A percentile compares a stretch with the other conserved stretches of the same genome.
These are phyloP conservation scores for Seira musarum DNA, from an alignment of 2,888 invertebrate genomes.

Conservation along the genomic window DNA sequence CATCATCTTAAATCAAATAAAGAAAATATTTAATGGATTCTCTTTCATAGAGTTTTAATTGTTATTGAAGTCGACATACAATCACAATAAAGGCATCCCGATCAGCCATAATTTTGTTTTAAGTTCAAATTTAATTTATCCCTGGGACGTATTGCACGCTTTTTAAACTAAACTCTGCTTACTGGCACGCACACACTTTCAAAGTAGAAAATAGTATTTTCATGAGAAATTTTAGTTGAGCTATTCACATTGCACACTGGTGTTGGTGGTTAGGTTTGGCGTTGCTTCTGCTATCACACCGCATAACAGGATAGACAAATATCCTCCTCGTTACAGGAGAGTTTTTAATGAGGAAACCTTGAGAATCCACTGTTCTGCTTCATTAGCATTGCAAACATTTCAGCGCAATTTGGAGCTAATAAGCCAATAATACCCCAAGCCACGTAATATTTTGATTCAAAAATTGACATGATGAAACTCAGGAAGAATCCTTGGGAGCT, in stretches of 20 bases:
- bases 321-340: neutral
- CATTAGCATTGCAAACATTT: constrained; percentile 14
- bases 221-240: neutral
- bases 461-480: neutral
- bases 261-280: neutral
- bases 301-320: neutral
- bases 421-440: constrained; percentile 1
- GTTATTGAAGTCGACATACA: constrained; percentile 29
- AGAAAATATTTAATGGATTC: neutral
- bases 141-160: neutral
- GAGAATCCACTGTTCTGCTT: constrained; percentile 11
- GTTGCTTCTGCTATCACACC: no score
- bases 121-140: no score
- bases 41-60: neutral
- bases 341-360: constrained; percentile 21
- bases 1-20: neutral
- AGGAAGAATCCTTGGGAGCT: neutral
- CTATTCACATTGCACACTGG: neutral
- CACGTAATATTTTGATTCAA: neutral
- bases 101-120: constrained; percentile 55
- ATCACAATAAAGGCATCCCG: constrained; percentile 57
- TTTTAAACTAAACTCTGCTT: neutral
- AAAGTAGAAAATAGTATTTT: neutral
- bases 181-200: neutral
- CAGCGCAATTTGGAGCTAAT: constrained; percentile 6